Evolutionary conservation across 1,140 invertebrate genomes (phyloP).

Genomic region (Proales similis): DNA sequence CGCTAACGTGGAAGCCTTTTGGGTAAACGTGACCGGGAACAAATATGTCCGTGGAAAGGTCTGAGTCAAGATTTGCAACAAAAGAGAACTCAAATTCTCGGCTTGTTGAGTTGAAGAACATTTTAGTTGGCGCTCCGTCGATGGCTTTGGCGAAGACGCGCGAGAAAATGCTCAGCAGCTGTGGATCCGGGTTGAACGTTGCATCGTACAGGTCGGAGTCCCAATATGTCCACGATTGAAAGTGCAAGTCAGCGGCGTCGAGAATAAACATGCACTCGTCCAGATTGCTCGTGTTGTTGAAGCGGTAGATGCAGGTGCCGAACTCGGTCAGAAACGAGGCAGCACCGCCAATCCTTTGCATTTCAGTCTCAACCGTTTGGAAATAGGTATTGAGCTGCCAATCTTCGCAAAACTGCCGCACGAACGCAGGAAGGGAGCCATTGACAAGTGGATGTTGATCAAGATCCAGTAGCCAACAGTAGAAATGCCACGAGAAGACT

Average conservation of each 20-base stretch:
- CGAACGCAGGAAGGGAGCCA: conserved; percentile 23
- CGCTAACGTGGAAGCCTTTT: conserved; percentile 39
- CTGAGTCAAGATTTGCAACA: conserved; percentile 7
- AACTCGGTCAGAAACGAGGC: conserved; percentile 43
- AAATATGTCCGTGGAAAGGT: conserved; percentile 40
- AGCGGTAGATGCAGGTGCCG: conserved; percentile 40
- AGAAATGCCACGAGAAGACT: conserved; percentile 37
- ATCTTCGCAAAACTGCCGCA: conserved; percentile 5
- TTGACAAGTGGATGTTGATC: conserved; percentile 1
- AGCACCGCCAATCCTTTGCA: conserved; percentile 39
- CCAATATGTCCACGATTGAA: conserved; percentile 45
- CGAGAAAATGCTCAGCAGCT: conserved; percentile 39
- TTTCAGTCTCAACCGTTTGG: conserved; percentile 35
- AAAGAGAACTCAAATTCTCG: conserved; percentile 39
- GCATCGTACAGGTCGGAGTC: conserved; percentile 41
- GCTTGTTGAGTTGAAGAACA: conserved; percentile 38
- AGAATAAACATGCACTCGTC: conserved; percentile 41
- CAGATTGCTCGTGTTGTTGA: conserved; percentile 35
- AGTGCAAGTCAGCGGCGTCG: conserved; percentile 39
- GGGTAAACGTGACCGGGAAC: conserved; percentile 41
- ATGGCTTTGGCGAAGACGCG: conserved; percentile 39
- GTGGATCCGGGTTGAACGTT: background rate
- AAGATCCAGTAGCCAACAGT: conserved; percentile 37
- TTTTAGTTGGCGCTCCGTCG: conserved; percentile 39
- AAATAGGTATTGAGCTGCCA: conserved; percentile 38